phyloP scores from a whole-genome alignment of 2,888 invertebrate species.

The Rhamnusium bicolor region DNA sequence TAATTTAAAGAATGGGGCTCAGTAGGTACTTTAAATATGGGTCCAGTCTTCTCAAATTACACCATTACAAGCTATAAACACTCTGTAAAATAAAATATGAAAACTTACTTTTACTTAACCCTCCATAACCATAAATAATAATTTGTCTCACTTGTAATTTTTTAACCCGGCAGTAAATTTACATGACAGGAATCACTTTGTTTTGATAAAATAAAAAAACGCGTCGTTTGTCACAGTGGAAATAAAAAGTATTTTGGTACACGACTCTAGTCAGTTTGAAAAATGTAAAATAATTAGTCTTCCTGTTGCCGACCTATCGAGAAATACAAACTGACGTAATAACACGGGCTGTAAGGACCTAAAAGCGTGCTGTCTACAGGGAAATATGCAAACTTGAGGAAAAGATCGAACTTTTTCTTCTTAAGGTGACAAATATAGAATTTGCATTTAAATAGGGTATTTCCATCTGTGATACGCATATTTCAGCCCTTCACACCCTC shows the following conservation, averaged over 20 bases:
- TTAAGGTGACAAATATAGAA: conserved; percentile 78
- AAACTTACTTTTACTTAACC: not conserved
- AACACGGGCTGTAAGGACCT: conserved; percentile 44
- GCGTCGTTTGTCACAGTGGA: conserved; percentile 52
- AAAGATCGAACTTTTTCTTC: conserved; percentile 71
- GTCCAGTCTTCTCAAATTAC: too few relatives aligned
- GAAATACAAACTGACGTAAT: conserved; percentile 59
- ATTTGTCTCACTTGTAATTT: conserved; percentile 39
- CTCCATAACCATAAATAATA: conserved; percentile 16
- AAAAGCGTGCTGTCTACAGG: conserved; percentile 60
- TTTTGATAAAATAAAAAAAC: conserved; percentile 53
- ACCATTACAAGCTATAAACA: too few relatives aligned
- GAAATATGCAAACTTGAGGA: conserved; percentile 69
- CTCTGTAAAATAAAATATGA: too few relatives aligned
- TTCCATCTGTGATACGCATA: conserved; percentile 75
- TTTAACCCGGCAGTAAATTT: conserved; percentile 44
- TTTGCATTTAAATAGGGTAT: conserved; percentile 81
- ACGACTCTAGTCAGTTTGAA: conserved; percentile 61
- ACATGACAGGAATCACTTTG: conserved; percentile 45
- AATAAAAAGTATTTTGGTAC: conserved; percentile 56
- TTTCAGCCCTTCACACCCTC: conserved; percentile 59
- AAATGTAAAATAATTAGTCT: conserved; percentile 67
- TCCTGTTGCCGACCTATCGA: conserved; percentile 53
- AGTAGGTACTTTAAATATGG: too few relatives aligned
- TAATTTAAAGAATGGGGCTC: too few relatives aligned